Evolutionary conservation across 2,113 vertebrate genomes (phyloP), one percentile per base, ranked within the genome.

Genomic region (Ceyx melanurus): DNA sequence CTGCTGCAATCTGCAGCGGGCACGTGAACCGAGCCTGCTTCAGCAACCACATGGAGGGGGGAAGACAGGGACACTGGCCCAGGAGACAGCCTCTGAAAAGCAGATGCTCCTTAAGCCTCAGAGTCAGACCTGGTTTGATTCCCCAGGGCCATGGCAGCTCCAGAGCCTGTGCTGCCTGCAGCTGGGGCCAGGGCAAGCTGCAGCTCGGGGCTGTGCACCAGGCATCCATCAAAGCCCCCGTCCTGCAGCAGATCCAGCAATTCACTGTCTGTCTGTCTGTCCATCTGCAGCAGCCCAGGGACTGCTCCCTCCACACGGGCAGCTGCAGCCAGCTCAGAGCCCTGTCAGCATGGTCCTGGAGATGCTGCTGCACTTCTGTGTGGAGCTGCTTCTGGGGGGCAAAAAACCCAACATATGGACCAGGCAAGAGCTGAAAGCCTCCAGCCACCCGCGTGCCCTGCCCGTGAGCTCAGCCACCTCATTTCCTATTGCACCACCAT

Each of bases 121-220:
- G 35, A 37, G 20, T 3, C 37, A 40, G 35, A 40, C 15, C 56
- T 35, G 46, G 46, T 37, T 42, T 25, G 16, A 48, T 16, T 13
- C 0, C 28, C 7, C 48, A 33, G 22, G 58, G 70, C n/a, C 53
- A 23, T 12, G 6, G 21, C 0, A 0, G 51, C 28, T 43, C 21
- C 57, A 26, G 22, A 43, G 35, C 43, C 45, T 50, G 20, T 16
- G 46, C 46, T 48, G 42, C 64, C 50, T 31, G 56, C 33, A 22
- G 5, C 23, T 14, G 46, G 4, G 64, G 19, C 37, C 77, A 16
- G 13, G 29, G 45, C 22, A 10, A 21, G 37, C 51, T 0, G 0
- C 14, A 8, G 64, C 5, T 15, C 54, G 50, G 6, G 19, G 75
- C 43, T 26, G 42, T 0, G 1, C 7, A 7, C 28, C 2, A 29